Evolutionary conservation across 1,140 invertebrate species (phyloP).

Genomic region (Helicoverpa zea): DNA sequence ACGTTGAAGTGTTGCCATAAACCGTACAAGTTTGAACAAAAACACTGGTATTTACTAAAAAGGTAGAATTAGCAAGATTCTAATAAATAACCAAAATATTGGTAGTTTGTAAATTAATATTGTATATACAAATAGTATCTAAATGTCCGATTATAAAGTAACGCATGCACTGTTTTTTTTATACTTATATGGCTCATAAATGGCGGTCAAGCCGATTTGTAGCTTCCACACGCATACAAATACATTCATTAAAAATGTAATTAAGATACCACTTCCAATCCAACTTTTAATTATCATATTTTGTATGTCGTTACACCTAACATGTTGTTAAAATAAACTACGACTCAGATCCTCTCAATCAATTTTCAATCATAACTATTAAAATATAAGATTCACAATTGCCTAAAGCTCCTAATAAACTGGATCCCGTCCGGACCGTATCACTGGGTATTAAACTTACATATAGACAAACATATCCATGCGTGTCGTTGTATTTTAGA

Average conservation of each 20-base stretch:
- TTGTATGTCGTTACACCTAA: background rate
- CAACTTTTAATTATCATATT: no score
- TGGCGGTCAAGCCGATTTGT: conserved; percentile 24
- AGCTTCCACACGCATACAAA: background rate
- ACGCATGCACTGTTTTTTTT: conserved; percentile 39
- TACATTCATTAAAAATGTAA: background rate
- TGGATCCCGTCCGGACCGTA: background rate
- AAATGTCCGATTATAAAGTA: conserved; percentile 43
- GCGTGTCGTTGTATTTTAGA: conserved; percentile 18
- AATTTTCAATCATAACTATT: background rate
- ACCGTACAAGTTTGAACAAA: conserved; percentile 28
- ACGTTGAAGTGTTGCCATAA: conserved; percentile 33
- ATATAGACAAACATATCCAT: background rate
- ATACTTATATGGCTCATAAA: conserved; percentile 41
- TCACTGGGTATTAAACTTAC: conserved; percentile 3
- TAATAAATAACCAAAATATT: conserved; percentile 51
- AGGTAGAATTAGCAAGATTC: conserved; percentile 16
- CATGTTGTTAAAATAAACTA: background rate
- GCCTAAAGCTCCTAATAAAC: background rate
- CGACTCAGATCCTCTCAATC: conserved; percentile 11
- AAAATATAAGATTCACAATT: background rate
- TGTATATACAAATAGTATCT: conserved; percentile 48
- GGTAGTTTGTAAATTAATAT: conserved; percentile 34
- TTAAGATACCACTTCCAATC: background rate
- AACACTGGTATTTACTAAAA: conserved; percentile 42